Percentiles rank a stretch among this genome's conserved stretches.
phyloP scores from a whole-genome alignment of 2,113 vertebrate genomes.

The Philantomba maxwellii region DNA sequence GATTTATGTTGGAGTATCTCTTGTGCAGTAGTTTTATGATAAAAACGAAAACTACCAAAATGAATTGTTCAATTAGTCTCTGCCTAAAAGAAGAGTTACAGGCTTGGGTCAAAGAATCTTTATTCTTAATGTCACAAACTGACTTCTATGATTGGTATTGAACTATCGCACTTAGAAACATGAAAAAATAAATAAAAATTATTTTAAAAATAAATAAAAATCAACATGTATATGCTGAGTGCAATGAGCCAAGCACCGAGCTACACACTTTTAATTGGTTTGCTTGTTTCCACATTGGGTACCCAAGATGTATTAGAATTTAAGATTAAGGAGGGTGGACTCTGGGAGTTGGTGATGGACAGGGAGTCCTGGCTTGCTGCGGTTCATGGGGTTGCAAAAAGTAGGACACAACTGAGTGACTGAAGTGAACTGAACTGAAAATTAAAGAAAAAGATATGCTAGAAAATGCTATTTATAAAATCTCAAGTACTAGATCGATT shows the following conservation, averaged over 20 bases:
- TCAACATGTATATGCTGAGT: not conserved
- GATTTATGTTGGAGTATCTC: not conserved
- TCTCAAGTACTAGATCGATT: not conserved
- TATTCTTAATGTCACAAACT: not conserved
- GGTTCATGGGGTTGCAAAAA: not conserved
- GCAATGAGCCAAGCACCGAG: not conserved
- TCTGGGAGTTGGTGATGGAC: not conserved
- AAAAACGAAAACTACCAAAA: slow-evolving; percentile 3
- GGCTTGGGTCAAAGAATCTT: not conserved
- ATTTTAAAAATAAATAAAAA: not conserved
- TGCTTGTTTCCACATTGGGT: not conserved
- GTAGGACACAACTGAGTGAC: not conserved
- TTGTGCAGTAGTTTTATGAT: not conserved
- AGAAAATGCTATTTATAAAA: not conserved
- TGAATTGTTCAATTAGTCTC: slow-evolving; percentile 16
- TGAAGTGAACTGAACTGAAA: not conserved
- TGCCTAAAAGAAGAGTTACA: not conserved
- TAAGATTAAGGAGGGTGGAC: not conserved
- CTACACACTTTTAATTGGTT: not conserved
- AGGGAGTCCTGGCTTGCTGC: not conserved
- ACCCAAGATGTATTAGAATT: not conserved
- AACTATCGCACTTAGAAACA: not conserved
- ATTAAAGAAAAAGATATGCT: not conserved
- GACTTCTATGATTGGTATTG: not conserved
- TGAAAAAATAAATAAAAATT: not conserved